phyloP scores from a whole-genome alignment of 2,113 vertebrate species.

The Heliornis fulica region DNA sequence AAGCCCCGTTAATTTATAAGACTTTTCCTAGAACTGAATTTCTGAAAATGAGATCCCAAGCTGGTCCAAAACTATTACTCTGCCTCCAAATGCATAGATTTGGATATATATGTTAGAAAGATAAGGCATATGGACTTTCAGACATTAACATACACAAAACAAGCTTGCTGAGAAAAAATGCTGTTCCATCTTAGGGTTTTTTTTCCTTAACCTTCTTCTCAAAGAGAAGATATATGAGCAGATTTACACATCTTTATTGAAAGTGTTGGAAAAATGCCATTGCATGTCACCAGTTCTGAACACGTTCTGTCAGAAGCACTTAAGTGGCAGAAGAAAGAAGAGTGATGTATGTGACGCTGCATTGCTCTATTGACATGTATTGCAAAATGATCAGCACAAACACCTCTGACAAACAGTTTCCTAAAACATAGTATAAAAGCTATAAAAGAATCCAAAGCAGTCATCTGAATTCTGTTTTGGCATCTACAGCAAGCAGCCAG shows the following conservation, averaged over 20 bases:
- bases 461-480: neutral
- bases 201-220: neutral
- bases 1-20: neutral
- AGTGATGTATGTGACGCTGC: neutral
- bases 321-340: neutral
- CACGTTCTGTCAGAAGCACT: neutral
- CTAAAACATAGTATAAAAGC: neutral
- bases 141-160: neutral
- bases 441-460: neutral
- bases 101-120: neutral
- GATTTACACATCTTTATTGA: neutral
- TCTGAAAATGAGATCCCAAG: neutral
- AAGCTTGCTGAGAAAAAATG: neutral
- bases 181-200: neutral
- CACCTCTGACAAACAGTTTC: neutral
- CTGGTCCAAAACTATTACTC: neutral
- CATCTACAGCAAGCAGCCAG: neutral
- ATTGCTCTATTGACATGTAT: neutral
- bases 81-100: neutral
- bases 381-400: neutral
- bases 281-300: neutral
- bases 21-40: neutral
- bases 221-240: neutral
- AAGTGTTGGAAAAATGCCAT: neutral
- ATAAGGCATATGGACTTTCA: neutral